These are phyloP conservation scores for Oreohelix idahoensis DNA, from an alignment of 1,140 invertebrate species.

Conservation along the genomic window DNA sequence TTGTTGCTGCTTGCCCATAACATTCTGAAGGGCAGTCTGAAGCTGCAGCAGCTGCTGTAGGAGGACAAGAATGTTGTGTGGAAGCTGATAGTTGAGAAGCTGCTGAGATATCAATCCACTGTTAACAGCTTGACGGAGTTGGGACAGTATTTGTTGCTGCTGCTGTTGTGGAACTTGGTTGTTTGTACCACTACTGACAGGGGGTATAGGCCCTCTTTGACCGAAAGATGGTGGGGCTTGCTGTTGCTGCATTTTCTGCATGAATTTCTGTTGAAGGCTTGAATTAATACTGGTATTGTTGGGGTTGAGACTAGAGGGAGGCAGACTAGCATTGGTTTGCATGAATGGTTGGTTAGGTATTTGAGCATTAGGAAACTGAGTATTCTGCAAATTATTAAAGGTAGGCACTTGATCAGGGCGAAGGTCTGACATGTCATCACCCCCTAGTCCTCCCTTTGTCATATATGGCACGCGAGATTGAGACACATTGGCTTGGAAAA, in stretches of 20 bases:
- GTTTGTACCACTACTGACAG: constrained; percentile 51
- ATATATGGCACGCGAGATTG: constrained; percentile 36
- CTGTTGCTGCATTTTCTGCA: constrained; percentile 74
- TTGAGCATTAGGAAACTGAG: constrained; percentile 69
- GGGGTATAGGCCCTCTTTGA: constrained; percentile 47
- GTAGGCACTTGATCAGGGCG: constrained; percentile 70
- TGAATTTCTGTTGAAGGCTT: constrained; percentile 73
- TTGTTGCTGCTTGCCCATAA: constrained; percentile 64
- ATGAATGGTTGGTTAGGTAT: constrained; percentile 65
- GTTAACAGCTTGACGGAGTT: constrained; percentile 70
- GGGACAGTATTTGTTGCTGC: constrained; percentile 67
- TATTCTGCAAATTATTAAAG: constrained; percentile 69
- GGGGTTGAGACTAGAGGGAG: constrained; percentile 63
- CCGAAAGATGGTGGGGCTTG: constrained; percentile 62
- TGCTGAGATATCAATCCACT: constrained; percentile 74
- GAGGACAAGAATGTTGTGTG: constrained; percentile 82
- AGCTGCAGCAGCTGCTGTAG: constrained; percentile 81
- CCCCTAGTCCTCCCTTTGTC: constrained; percentile 27
- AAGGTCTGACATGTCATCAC: constrained; percentile 67
- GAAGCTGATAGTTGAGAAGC: constrained; percentile 94
- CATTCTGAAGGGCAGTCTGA: constrained; percentile 66
- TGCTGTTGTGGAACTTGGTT: constrained; percentile 63
- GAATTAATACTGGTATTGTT: constrained; percentile 67
- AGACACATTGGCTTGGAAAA: constrained; percentile 50
- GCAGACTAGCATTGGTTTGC: constrained; percentile 45